Evolutionary conservation across 37 sponge, comb jelly and placozoan genomes (phyloP), one percentile per base, ranked within the genome.

Genomic region (Mnemiopsis leidyi): DNA sequence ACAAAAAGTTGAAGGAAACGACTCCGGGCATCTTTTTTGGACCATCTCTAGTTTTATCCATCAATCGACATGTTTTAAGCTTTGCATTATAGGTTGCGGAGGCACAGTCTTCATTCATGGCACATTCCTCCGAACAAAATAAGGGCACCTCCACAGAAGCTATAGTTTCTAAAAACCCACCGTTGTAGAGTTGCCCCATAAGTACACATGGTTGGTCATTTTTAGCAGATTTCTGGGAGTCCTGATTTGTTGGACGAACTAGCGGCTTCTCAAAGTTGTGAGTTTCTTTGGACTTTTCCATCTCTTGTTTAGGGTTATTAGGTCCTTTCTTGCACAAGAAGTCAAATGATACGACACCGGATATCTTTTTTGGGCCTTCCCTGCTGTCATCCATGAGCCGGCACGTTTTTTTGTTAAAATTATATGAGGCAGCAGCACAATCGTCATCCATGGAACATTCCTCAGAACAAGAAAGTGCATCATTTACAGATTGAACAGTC

Each of bases 101-200:
- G 18, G 34, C 35, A 77, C 79, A 77, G 26, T 77, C 36, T 31
- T 77, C 79, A 77, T 77, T 36, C 79, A 77, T 77, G 16, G 26
- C 33, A 77, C 79, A 77, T 34, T 77, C 32, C 32, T 77, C 79
- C 5, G 35, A 77, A 32, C 79, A 77, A 26, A 36, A 77, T 3
- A 16, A 31, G 1, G 36, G 35, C 30, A 21, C 33, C 20, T 31
- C 32, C 32, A 77, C 79, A 5, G 32, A 9, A 34, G 30, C 36
- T 28, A 77, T 32, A 1, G 35, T 32, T 20, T 77, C 79, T 16
- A 77, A 32, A 3, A 77, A 32, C 9, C 79, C 79, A 77, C 79
- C 79, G 5, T 16, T 7, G 5, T 34, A 13, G 1, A 34, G 32
- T 1, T 31, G 26, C 36, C 32, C 32, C 5, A 16, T 1, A 21